Evolutionary conservation across 53 echinoderm and acorn worm genomes (phyloP).

Genomic region (Henricia sp.): DNA sequence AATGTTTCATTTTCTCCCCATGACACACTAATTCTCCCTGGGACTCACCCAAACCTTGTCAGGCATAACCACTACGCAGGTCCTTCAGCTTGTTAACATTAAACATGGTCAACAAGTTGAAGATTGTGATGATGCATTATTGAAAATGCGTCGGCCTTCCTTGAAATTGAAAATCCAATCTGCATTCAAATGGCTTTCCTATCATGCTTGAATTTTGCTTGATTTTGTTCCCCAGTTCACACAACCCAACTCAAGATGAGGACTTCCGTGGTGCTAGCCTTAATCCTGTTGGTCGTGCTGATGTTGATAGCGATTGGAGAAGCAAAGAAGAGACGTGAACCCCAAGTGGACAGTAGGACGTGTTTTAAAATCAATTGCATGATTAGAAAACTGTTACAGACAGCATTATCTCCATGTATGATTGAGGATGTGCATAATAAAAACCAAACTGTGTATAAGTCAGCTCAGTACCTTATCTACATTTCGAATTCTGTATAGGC

Average conservation of each 20-base stretch:
- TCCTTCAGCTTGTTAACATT: too few relatives aligned
- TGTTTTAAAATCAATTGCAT: neutral
- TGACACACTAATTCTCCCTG: too few relatives aligned
- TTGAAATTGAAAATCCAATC: too few relatives aligned
- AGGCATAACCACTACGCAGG: too few relatives aligned
- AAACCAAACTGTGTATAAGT: neutral
- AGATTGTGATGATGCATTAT: too few relatives aligned
- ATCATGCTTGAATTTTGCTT: too few relatives aligned
- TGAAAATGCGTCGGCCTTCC: too few relatives aligned
- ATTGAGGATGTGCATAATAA: neutral
- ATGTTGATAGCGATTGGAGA: constrained; percentile 1
- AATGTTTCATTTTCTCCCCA: too few relatives aligned
- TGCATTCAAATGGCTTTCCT: too few relatives aligned
- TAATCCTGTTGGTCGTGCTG: constrained; percentile 14
- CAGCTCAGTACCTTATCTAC: neutral
- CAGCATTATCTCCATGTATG: neutral
- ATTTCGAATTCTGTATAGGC: neutral
- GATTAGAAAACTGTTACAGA: neutral
- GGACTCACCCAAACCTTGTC: too few relatives aligned
- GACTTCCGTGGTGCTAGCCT: neutral
- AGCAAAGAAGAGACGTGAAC: neutral
- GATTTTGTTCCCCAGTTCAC: too few relatives aligned
- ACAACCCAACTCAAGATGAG: constrained; percentile 48
- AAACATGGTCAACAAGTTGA: too few relatives aligned
- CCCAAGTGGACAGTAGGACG: constrained; percentile 17